Evolutionary conservation across 2,113 vertebrate species (phyloP).

Genomic region (Antechinus stuartii): DNA sequence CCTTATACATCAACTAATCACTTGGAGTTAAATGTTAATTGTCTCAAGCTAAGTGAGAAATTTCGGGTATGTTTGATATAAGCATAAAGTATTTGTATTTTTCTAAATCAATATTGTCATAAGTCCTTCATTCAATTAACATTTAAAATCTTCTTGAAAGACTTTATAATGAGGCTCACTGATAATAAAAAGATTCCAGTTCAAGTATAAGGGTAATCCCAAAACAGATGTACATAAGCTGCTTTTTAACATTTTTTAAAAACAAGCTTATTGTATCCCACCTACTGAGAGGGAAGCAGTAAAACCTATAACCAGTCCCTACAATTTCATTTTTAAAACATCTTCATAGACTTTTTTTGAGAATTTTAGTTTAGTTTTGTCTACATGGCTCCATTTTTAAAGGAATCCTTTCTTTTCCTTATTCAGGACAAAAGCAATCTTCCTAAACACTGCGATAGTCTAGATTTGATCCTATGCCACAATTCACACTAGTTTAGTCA

Average conservation of each 20-base stretch:
- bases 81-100: background rate
- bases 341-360: conserved; percentile 65
- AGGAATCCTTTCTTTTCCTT: conserved; percentile 26
- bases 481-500: background rate
- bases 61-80: background rate
- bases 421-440: conserved; percentile 44
- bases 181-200: conserved; percentile 62
- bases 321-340: conserved; percentile 71
- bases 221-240: conserved; percentile 69
- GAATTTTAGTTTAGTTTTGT: background rate
- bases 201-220: conserved; percentile 65
- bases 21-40: background rate
- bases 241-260: conserved; percentile 65
- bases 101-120: background rate
- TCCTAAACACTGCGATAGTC: conserved; percentile 34
- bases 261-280: conserved; percentile 62
- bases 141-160: conserved; percentile 59
- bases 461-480: conserved; percentile 51
- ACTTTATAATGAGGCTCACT: conserved; percentile 66
- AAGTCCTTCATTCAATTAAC: conserved; percentile 42
- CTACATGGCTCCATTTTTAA: conserved; percentile 49
- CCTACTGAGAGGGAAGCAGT: conserved; percentile 46
- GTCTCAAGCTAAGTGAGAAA: background rate
- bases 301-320: conserved; percentile 69
- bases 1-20: background rate